Evolutionary conservation across 2,113 vertebrate genomes (phyloP).

Genomic region (Zonotrichia leucophrys): DNA sequence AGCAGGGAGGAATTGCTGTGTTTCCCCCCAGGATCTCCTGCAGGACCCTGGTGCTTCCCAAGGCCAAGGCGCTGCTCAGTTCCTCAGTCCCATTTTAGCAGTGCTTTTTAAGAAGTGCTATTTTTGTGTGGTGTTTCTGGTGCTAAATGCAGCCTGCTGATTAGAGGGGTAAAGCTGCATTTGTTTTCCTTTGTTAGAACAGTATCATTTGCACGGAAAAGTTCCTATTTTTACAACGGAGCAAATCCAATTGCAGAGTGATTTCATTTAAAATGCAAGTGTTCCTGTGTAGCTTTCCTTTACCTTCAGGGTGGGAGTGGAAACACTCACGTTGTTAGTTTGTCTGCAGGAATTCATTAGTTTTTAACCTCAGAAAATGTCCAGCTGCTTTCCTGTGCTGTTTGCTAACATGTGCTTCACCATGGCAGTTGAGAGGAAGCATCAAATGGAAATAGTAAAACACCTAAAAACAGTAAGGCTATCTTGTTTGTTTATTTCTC

Average conservation of each 20-base stretch:
- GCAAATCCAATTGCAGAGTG: background rate
- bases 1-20: background rate
- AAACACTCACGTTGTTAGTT: background rate
- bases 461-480: background rate
- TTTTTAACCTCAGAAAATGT: background rate
- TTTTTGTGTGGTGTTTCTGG: slow-evolving; percentile 4
- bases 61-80: background rate
- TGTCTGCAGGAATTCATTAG: background rate
- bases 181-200: slow-evolving; percentile 30
- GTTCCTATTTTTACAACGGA: background rate
- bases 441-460: background rate
- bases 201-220: background rate
- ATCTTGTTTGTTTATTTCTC: background rate
- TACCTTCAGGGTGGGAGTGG: background rate
- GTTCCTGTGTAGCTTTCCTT: background rate
- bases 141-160: slow-evolving; percentile 2
- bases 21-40: background rate
- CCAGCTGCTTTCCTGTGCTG: background rate
- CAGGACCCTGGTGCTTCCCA: background rate
- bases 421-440: background rate
- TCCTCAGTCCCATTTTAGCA: background rate
- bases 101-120: slow-evolving; percentile 32
- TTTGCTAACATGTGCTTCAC: background rate
- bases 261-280: slow-evolving; percentile 13
- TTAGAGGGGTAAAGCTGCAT: background rate